Evolutionary conservation across 1,140 invertebrate species (phyloP), one percentile per base, ranked within the genome.

Genomic region (Drosophila trapezifrons): DNA sequence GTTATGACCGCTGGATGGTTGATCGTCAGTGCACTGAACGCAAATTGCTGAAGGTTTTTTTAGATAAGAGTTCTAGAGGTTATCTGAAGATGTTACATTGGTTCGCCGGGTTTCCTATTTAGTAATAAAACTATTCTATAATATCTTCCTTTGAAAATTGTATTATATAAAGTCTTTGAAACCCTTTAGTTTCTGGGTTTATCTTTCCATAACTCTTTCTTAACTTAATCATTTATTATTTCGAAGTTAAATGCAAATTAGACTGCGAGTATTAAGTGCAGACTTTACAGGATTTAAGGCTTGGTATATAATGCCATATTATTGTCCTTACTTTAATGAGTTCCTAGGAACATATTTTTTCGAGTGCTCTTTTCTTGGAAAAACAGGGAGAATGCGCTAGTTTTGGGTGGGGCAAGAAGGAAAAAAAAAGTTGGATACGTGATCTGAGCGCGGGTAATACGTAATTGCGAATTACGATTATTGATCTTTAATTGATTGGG

Each of bases 381-480:
- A 8, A 43, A 29, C n/a, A 25, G 6, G 37, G 9, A 25, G 8
- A 15, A n/a, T 63, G 38, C 2, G 25, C 37, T 37, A 57, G 29
- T 52, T 75, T 56, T 51, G 70, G 69, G 72, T 74, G 70, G 70
- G 57, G 72, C 52, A 25, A 37, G 29, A 35, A 13, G 15, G 25
- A 25, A 35, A 27, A 46, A 29, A 51, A 17, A 12, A n/a, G n/a
- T 15, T 18, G 35, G 37, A 35, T 65, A 69, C 59, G 65, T 75
- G 82, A 67, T 70, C 74, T 57, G 64, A 55, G 74, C 63, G 65
- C 27, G 29, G 27, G 38, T 70, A 69, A 73, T 74, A 65, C 77
- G 81, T 65, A 80, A 85, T 85, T 75, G 78, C 67, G 52, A 67
- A 76, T 78, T 86, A 85, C 51, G 82, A 70, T 86, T 85, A 86